Base-by-base conservation (phyloP, 2,113 vertebrate genomes). In the Hypanus sabinus region DNA sequence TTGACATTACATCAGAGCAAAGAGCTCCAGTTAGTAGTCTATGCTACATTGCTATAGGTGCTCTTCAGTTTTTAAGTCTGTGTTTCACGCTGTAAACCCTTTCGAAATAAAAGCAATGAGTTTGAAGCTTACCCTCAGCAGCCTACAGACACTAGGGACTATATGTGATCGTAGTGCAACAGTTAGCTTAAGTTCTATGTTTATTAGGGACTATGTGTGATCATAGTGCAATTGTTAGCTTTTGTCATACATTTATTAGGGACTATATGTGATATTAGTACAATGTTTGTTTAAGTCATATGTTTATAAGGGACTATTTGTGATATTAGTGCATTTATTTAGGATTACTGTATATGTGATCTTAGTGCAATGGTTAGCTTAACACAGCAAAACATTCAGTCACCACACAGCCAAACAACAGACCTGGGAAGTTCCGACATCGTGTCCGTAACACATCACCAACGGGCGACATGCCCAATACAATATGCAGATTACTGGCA, bases 361-460 rank as follows among this genome's bases (percentile, higher is more conserved):
- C 65, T 68, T 30, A 27, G 60, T 30, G 8, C 24, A 60, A n/a
- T 20, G 2, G 24, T 83, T 83, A 83, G 22, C 46, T 83, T 77
- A 94, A 22, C 73, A 94, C 94, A 65, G 71, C 27, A 79, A 24
- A 65, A 57, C 93, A 77, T 75, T 60, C 65, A 5, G n/a, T 8
- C 12, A 46, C 46, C 46, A 46, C 46, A 7, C 0, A 0, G 79
- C 77, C 0, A 0, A 20, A 0, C 33, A n/a, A 85, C 77, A 94
- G 10, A 99, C 98, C 99, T 97, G 98, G 99, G 94, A 99, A 99
- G 95, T 99, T 99, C 88, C 98, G 97, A 96, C 99, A 99, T 94
- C 98, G 97, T 0, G 95, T 98, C 95, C 98, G 97, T 94, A 99
- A 95, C 8, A 95, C 96, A 2, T 99, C 98, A 55, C 98, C 99